Evolutionary conservation across 1,140 invertebrate genomes (phyloP).

Genomic region (Cepaea nemoralis): DNA sequence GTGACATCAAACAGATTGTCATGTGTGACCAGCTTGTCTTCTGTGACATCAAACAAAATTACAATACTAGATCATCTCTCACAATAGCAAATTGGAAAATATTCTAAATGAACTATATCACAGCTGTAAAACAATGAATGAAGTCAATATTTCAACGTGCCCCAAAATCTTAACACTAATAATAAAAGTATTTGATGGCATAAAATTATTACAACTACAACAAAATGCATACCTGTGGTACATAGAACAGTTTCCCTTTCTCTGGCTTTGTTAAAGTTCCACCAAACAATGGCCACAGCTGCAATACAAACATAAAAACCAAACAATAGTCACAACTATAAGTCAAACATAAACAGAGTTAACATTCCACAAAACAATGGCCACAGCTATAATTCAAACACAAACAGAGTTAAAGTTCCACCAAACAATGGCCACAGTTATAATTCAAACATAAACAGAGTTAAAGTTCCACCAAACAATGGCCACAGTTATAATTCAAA

Average conservation of each 20-base stretch:
- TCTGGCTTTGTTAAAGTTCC: slow-evolving; percentile 93
- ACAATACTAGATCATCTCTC: too few species aligned
- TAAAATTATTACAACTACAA: background rate
- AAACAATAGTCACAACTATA: background rate
- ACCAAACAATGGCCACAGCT: slow-evolving; percentile 96
- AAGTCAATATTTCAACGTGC: too few species aligned
- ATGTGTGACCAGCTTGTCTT: too few species aligned
- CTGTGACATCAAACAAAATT: too few species aligned
- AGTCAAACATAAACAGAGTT: slow-evolving; percentile 75
- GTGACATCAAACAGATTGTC: slow-evolving; percentile 98
- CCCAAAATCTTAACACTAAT: too few species aligned
- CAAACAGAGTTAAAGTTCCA: slow-evolving; percentile 89
- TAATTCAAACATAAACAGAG: slow-evolving; percentile 65
- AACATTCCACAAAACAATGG: slow-evolving; percentile 82
- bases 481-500: slow-evolving; percentile 85
- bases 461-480: slow-evolving; percentile 91
- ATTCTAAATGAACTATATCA: slow-evolving; percentile 98
- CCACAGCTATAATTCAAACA: background rate
- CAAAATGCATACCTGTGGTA: slow-evolving; percentile 83
- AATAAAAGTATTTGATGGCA: background rate
- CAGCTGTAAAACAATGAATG: slow-evolving; percentile 74
- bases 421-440: slow-evolving; percentile 96
- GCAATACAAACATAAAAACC: slow-evolving; percentile 46
- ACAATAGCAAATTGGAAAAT: too few species aligned
- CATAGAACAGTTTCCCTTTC: slow-evolving; percentile 94